phyloP scores from a whole-genome alignment of 2,888 invertebrate species.

The Lochmaea crataegi region DNA sequence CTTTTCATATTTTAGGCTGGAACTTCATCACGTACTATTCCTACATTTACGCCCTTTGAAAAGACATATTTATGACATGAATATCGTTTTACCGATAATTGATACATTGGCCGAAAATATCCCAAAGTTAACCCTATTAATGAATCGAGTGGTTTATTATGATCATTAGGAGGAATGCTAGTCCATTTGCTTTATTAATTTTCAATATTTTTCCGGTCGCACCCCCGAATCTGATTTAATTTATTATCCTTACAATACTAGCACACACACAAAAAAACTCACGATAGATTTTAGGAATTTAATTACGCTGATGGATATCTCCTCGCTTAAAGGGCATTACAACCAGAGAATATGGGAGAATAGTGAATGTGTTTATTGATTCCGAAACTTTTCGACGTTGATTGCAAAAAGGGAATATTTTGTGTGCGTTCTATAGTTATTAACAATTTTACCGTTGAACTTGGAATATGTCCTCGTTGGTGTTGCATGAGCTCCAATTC shows the following conservation, averaged over 20 bases:
- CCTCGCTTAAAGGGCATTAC: not conserved
- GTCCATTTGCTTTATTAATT: slow-evolving; percentile 30
- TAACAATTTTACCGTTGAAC: not conserved
- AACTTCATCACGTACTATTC: no score
- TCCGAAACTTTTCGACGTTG: not conserved
- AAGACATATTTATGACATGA: not conserved
- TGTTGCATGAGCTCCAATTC: not conserved
- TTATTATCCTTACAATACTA: slow-evolving; percentile 16
- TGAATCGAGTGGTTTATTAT: not conserved
- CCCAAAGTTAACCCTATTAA: not conserved
- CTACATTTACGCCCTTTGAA: not conserved
- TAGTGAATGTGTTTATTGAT: not conserved
- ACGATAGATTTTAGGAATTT: slow-evolving; percentile 25
- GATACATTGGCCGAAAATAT: not conserved
- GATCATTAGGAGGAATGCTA: slow-evolving; percentile 4
- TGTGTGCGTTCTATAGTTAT: not conserved
- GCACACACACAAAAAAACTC: not conserved
- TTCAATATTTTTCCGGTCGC: slow-evolving; percentile 29
- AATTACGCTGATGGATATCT: slow-evolving; percentile 25
- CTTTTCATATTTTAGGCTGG: no score
- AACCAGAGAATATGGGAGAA: not conserved
- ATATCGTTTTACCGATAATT: slow-evolving; percentile 1
- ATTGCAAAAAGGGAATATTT: not conserved
- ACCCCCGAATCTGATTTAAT: slow-evolving; percentile 20
- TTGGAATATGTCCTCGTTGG: not conserved